Base-by-base conservation (phyloP, 2,113 vertebrate species). In the Tenebrosternarchus preto region DNA sequence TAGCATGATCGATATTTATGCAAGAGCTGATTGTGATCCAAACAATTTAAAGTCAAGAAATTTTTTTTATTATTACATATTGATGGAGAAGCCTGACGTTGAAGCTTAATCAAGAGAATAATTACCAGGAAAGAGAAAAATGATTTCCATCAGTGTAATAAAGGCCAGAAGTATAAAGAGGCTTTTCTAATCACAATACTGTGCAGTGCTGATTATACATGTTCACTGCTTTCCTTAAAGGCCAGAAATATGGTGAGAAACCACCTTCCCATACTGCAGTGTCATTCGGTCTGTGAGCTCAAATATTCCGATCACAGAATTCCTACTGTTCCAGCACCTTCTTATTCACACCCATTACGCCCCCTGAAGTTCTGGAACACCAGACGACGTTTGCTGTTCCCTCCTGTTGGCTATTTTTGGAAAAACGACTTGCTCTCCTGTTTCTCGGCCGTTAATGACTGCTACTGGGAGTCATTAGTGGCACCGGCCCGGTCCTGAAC, bases 371-470 rank as follows among this genome's bases (percentile, higher is more conserved):
- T 50, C 15, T 50, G 7, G 43, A 12, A 5, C 2, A 9, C 39
- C 5, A 9, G 39, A 43, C 39, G 2, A 43, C 39, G 39, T 43
- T 3, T 36, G 3, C 36, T 20, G n/a, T n/a, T n/a, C n/a, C n/a
- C n/a, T n/a, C n/a, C 78, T 50, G 63, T 29, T 80, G 69, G 69
- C 20, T 71, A 66, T 80, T 80, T 80, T 57, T 64, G 31, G 69
- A 73, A 59, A 15, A 6, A 11, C 4, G 59, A 63, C 36, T 69
- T 29, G 57, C 27, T 22, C 55, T 20, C 15, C 56, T 53, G 22
- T 46, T 67, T 31, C 63, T 33, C 16, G 33, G 46, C 43, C 56
- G 46, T 27, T 80, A 80, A 80, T 64, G 56, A 61, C 29, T 27
- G 69, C 59, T 24, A 36, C 59, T 55, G 69, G 69, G 69, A 80